Base-by-base conservation (phyloP, 2,797 vertebrate genomes). In the Microctenopoma lineatum region DNA sequence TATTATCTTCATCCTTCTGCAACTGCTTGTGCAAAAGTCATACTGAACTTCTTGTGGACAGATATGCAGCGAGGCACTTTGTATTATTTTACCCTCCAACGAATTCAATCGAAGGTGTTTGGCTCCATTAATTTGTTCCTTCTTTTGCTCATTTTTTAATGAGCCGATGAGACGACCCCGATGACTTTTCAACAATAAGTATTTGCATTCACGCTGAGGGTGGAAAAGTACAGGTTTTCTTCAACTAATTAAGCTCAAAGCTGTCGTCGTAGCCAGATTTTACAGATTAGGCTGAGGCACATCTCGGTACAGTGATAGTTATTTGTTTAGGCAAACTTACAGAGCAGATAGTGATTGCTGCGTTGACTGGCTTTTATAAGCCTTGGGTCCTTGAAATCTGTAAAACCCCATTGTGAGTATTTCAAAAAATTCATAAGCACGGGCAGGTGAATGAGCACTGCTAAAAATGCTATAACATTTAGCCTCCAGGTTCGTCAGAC, bases 231-330 rank as follows among this genome's bases (percentile, higher is more conserved):
- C 67, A 83, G 5, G 16, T 80, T 83, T 84, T 80, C 63, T 70
- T 75, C 60, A 48, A 77, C 81, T 89, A 88, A 89, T 89, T 89
- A 88, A 74, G 62, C 82, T 77, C 59, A 67, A 75, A 83, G 74
- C 65, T 77, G 83, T 75, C 42, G 63, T 71, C 25, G 45, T 7
- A 27, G 60, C 50, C 56, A 50, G 52, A 77, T 81, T 63, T 75
- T 58, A 73, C 75, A 59, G 66, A 73, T 83, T 53, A 50, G 59
- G 47, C 59, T 11, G 39, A 52, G 32, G 51, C 64, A 62, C 59
- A 60, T 66, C 46, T 58, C 1, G 1, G 58, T 56, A 75, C n/a
- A 12, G 51, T 50, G 34, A 46, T 15, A 59, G 34, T 32, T 14
- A 12, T 61, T 63, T 57, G 68, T 29, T 36, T 4, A 7, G 34